Conservation (phyloP, 2,888 invertebrate species). For the Epinotia brunnichana region DNA sequence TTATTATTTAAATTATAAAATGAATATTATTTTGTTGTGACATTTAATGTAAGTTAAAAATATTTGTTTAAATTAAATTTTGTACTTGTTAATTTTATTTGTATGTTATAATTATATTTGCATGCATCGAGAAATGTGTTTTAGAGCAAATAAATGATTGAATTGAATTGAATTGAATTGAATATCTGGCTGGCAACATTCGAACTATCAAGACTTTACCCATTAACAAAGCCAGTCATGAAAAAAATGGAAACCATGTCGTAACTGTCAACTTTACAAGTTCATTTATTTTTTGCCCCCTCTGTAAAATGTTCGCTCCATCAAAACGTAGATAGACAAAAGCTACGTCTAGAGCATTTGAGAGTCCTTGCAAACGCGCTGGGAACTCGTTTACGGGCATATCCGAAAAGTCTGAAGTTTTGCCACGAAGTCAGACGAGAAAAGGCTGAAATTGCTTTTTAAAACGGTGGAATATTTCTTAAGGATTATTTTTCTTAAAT, state of each 20-base stretch:
- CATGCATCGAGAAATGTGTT: too few relatives aligned
- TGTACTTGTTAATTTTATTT: too few relatives aligned
- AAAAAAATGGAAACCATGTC: background rate
- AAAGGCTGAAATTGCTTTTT: conserved; percentile 22
- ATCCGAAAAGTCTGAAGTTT: conserved; percentile 21
- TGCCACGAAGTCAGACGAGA: conserved; percentile 7
- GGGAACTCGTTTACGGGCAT: conserved; percentile 28
- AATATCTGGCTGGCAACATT: background rate
- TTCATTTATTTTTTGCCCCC: background rate
- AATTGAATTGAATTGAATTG: too few relatives aligned
- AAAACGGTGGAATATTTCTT: background rate
- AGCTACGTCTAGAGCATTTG: conserved; percentile 53
- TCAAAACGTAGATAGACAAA: conserved; percentile 48
- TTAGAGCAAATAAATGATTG: too few relatives aligned
- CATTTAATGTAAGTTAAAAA: too few relatives aligned
- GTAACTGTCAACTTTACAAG: background rate
- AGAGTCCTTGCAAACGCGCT: conserved; percentile 31
- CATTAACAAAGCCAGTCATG: too few relatives aligned
- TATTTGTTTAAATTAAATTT: too few relatives aligned
- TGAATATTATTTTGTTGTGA: too few relatives aligned
- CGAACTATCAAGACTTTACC: background rate
- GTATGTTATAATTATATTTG: too few relatives aligned
- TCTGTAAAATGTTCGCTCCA: conserved; percentile 2
- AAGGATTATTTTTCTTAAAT: conserved; percentile 8
- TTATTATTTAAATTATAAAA: too few relatives aligned